Evolutionary conservation across 2,113 vertebrate genomes (phyloP), one percentile per base, ranked within the genome.

Genomic region (Brachypodius melanocephalos): DNA sequence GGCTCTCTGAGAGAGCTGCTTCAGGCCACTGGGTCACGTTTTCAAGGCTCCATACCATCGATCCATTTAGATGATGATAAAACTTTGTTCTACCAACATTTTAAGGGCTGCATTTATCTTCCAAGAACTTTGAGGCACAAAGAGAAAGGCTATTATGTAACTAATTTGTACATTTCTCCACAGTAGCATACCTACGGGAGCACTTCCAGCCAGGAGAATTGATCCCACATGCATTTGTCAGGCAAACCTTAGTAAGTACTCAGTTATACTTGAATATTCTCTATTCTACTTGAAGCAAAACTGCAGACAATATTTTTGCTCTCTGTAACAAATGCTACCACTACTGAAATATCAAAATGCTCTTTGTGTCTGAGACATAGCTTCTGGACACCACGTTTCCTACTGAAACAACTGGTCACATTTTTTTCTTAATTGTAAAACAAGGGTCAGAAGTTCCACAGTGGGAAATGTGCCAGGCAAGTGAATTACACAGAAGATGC

Each of bases 231-330:
- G 7, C 57, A 75, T 90, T 76, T 92, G 14, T 87, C 91, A 95
- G 57, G 26, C 19, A 90, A 90, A 79, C 61, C 54, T 85, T 43
- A 55, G 21, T 67, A 76, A 92, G 40, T 89, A 78, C 46, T 31
- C 86, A 74, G 43, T 1, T 22, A 82, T 75, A 78, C 84, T 78
- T 90, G 36, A 91, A 89, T 73, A 58, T 85, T 91, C 58, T 85
- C 38, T 79, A 28, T 42, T 85, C 69, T 77, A 92, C 91, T 92
- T 76, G 38, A 95, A 85, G 71, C 16, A 88, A 84, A 95, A 91
- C 74, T 57, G 54, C 91, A 94, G 77, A 34, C 77, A 87, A 52
- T 83, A 66, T 88, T 59, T 79, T 84, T 93, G 26, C 49, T 88
- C 22, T 82, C 46, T 71, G 65, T 38, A 92, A 82, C 20, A 91